Percentiles rank a stretch among this genome's conserved stretches.
Evolutionary conservation across 1,140 invertebrate genomes (phyloP).

Genomic region (Manduca sexta): DNA sequence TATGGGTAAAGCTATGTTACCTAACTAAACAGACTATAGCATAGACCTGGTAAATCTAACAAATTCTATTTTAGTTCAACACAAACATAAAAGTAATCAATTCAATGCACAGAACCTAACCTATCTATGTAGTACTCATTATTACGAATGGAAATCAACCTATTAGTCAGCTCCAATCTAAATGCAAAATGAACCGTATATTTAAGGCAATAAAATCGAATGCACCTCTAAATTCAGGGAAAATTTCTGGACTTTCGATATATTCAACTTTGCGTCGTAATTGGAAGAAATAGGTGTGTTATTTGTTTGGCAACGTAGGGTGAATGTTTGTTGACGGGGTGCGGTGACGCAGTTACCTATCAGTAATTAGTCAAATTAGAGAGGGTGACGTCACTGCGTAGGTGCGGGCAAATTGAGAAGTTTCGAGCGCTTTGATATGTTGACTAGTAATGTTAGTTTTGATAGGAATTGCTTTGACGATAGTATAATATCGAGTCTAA

Average conservation of each 20-base stretch:
- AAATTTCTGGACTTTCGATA: too few species aligned
- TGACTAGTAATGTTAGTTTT: too few species aligned
- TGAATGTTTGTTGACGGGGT: constrained; percentile 9
- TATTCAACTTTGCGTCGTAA: neutral
- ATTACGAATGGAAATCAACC: constrained; percentile 1
- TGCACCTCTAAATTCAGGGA: too few species aligned
- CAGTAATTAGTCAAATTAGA: constrained; percentile 55
- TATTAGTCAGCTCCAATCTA: neutral
- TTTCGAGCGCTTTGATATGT: neutral
- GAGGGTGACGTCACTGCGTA: constrained; percentile 24
- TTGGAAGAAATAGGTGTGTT: constrained; percentile 1
- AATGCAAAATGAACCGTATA: too few species aligned
- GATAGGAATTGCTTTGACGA: too few species aligned
- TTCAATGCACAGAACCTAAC: neutral
- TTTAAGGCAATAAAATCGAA: too few species aligned
- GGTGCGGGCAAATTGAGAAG: neutral
- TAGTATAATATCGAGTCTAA: too few species aligned
- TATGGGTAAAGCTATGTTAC: too few species aligned
- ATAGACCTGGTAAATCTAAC: too few species aligned
- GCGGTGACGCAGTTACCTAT: constrained; percentile 26
- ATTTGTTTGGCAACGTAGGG: constrained; percentile 4
- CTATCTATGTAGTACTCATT: neutral
- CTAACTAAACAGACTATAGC: too few species aligned
- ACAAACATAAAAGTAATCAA: too few species aligned
- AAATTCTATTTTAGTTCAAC: neutral